Base-by-base conservation (phyloP, 2,888 invertebrate species). In the Dolomedes plantarius region DNA sequence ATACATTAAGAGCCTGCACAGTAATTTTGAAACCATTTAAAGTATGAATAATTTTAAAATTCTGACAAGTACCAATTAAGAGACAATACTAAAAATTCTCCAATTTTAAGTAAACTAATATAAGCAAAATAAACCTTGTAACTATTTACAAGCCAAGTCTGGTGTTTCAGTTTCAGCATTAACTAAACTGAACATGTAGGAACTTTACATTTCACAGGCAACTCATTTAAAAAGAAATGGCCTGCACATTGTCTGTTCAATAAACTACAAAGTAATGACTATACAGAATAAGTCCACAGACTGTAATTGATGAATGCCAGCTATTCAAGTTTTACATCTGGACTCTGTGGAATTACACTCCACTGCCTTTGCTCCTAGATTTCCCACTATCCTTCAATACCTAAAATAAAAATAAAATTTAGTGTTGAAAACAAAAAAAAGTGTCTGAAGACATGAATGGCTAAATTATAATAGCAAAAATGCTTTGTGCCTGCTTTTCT, bases 331-430 rank as follows among this genome's bases (percentile, higher is more conserved):
- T 71, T 23, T 29, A 23, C 50, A 28, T 1, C n/a, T 23, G 41
- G 27, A 39, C 31, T 71, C 50, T 28, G 31, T 9, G 7, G 39
- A 50, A 77, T 72, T 73, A 16, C 31, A 65, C 46, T n/a, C 41
- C 46, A 29, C n/a, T 64, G 32, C 50, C 71, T 50, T 86, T 80
- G 23, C 28, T 75, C 67, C 64, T 80, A 46, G 16, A 65, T 64
- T 83, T 86, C 13, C 78, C 64, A 46, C 78, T 64, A 28, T 80
- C 75, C 39, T 86, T 86, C n/a, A 86, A 56, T 32, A 86, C 75
- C 86, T 86, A 13, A 29, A 64, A 71, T 19, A 29, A 9, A n/a
- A n/a, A n/a, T n/a, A n/a, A n/a, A n/a, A n/a, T n/a, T n/a, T n/a
- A n/a, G n/a, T n/a, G n/a, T n/a, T n/a, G n/a, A n/a, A n/a, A n/a